These are phyloP conservation scores for Melieria picta DNA, from an alignment of 2,888 invertebrate genomes.

Conservation along the genomic window DNA sequence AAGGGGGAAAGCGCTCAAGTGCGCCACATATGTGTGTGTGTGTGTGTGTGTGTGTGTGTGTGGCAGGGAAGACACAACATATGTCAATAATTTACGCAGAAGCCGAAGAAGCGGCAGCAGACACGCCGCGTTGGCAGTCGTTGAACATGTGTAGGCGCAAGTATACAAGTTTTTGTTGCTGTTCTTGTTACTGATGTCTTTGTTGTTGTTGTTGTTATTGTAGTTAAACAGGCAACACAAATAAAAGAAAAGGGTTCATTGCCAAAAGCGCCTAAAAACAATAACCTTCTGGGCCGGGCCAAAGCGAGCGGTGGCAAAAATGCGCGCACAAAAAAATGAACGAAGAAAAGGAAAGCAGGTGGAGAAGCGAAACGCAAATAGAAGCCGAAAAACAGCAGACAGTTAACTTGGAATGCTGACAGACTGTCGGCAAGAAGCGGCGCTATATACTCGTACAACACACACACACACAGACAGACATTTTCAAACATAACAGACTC, in stretches of 20 bases:
- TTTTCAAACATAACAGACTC: not conserved
- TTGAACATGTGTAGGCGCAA: too few relatives aligned
- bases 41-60: slow-evolving; percentile 23
- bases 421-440: slow-evolving; percentile 1
- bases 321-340: not conserved
- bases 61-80: slow-evolving; percentile 22
- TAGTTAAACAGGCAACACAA: too few relatives aligned
- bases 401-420: slow-evolving; percentile 4
- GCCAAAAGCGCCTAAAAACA: slow-evolving; percentile 3
- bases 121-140: too few relatives aligned
- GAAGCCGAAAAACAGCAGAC: slow-evolving; percentile 8
- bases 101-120: not conserved
- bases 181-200: too few relatives aligned
- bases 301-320: slow-evolving; percentile 5
- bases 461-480: not conserved
- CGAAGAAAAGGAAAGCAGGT: not conserved
- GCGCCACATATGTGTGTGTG: slow-evolving; percentile 10
- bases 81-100: slow-evolving; percentile 33
- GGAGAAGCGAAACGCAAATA: not conserved
- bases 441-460: not conserved
- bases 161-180: too few relatives aligned
- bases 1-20: not conserved
- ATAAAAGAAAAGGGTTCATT: slow-evolving; percentile 11
- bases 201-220: too few relatives aligned
- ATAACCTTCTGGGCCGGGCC: slow-evolving; percentile 1